Percentiles rank a stretch among this genome's conserved stretches.
These are phyloP conservation scores for Poeciliopsis gracilis DNA, from an alignment of 2,797 vertebrate species.

Conservation along the genomic window DNA sequence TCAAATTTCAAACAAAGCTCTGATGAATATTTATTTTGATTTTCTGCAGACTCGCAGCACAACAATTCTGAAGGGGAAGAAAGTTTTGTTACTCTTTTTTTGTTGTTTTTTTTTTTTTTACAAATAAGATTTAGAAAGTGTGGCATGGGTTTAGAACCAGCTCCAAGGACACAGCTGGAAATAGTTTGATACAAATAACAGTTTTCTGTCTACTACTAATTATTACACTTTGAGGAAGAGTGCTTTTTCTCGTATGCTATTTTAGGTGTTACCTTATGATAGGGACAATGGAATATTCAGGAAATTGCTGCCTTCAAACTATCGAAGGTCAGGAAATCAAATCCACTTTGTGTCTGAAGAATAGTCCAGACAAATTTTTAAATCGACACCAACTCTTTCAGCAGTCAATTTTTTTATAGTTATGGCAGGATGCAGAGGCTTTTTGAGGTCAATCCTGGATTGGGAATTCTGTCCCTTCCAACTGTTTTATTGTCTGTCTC, in stretches of 20 bases:
- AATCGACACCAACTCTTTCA: conserved; percentile 53
- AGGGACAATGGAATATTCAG: not conserved
- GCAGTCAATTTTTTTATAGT: conserved; percentile 60
- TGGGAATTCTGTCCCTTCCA: not conserved
- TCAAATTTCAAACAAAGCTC: not conserved
- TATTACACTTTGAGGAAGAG: not conserved
- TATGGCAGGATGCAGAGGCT: conserved; percentile 54
- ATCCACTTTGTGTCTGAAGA: conserved; percentile 66
- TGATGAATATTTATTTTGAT: not conserved
- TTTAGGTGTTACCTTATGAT: not conserved
- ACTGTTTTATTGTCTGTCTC: not conserved
- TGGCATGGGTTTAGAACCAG: not conserved
- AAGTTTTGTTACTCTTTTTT: too few relatives aligned
- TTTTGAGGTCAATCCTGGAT: not conserved
- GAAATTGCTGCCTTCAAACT: conserved; percentile 39
- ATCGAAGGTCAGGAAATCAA: conserved; percentile 59
- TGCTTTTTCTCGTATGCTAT: not conserved
- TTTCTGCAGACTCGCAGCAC: not conserved
- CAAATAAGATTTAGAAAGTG: not conserved
- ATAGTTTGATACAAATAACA: not conserved
- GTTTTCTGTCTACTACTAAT: too few relatives aligned
- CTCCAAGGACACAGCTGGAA: not conserved
- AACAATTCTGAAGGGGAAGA: not conserved
- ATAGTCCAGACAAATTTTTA: conserved; percentile 67
- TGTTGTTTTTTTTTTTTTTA: not conserved